phyloP scores from a whole-genome alignment of 2,113 vertebrate genomes.

The Ondatra zibethicus region DNA sequence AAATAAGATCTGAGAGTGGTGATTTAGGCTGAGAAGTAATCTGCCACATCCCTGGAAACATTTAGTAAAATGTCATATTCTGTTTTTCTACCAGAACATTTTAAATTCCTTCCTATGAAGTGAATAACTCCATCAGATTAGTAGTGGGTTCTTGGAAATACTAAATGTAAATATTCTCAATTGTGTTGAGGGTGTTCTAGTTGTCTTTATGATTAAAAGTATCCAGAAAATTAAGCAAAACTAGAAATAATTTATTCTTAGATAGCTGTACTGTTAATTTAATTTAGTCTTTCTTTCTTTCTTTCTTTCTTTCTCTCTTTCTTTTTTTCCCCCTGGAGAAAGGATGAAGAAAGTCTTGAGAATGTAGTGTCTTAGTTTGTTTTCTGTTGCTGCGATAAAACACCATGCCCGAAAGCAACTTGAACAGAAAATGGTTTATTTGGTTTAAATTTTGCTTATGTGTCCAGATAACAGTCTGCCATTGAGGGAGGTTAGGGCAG shows the following conservation, averaged over 20 bases:
- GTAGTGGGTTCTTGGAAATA: neutral
- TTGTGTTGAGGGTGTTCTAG: neutral
- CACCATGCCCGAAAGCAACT: neutral
- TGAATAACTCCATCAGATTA: neutral
- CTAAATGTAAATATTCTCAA: neutral
- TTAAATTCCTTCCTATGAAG: neutral
- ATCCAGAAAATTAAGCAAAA: neutral
- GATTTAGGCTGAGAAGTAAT: neutral
- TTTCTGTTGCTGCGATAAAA: neutral
- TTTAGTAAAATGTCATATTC: neutral
- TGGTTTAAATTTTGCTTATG: too few species aligned
- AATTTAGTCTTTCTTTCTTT: slow-evolving; percentile 30
- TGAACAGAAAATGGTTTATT: neutral
- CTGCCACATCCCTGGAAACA: neutral
- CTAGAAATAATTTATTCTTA: slow-evolving; percentile 10
- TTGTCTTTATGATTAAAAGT: neutral
- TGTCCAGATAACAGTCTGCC: neutral
- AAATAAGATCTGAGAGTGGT: neutral
- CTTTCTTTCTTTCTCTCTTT: slow-evolving; percentile 14
- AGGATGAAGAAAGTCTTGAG: neutral
- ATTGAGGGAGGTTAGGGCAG: neutral
- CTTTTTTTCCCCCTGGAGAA: neutral
- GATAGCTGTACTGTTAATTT: slow-evolving; percentile 2
- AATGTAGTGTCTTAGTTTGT: neutral
- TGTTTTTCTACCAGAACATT: slow-evolving; percentile 1